Base-by-base conservation (phyloP, 2,797 vertebrate genomes). In the Intellagama lesueurii region DNA sequence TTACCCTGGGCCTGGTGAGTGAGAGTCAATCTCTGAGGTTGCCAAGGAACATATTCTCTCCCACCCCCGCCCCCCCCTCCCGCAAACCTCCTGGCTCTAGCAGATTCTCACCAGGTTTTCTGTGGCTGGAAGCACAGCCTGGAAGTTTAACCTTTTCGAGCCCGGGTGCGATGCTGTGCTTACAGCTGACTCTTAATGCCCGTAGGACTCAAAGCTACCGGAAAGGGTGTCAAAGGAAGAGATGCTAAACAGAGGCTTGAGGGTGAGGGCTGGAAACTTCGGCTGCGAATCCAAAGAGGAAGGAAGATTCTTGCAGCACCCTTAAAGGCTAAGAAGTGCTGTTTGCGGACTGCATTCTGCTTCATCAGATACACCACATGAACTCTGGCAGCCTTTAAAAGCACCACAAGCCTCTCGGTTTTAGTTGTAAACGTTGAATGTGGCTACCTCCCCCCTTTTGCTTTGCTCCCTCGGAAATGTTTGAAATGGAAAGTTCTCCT, bases 111-210 rank as follows among this genome's bases (percentile, higher is more conserved):
- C 81, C 35, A 76, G 83, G 75, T 47, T 78, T 64, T 69, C 86
- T 47, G 28, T 9, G 49, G 60, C 60, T 26, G 40, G 40, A 60
- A 44, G 72, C 40, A 22, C 32, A 56, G 30, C 52, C 52, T 14
- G 52, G 52, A 14, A 7, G 52, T 8, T 56, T 56, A 56, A 90
- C 76, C 89, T 92, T 90, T 47, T 84, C 14, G 80, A 93, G 66
- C 60, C 73, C 86, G 87, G 88, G 88, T 3, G 5, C 24, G 32
- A 30, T 26, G 11, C 75, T 7, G 64, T 40, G 40, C 40, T 40
- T 40, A 40, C 40, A 40, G 40, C 40, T 40, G 40, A 40, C 40
- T 40, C 40, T 40, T 40, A 40, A 40, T 40, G 40, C 40, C 40
- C 40, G 40, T 40, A 40, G 40, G 40, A 40, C 40, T 40, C 40